phyloP scores from a whole-genome alignment of 2,888 invertebrate species.

The Drosophila dives region DNA sequence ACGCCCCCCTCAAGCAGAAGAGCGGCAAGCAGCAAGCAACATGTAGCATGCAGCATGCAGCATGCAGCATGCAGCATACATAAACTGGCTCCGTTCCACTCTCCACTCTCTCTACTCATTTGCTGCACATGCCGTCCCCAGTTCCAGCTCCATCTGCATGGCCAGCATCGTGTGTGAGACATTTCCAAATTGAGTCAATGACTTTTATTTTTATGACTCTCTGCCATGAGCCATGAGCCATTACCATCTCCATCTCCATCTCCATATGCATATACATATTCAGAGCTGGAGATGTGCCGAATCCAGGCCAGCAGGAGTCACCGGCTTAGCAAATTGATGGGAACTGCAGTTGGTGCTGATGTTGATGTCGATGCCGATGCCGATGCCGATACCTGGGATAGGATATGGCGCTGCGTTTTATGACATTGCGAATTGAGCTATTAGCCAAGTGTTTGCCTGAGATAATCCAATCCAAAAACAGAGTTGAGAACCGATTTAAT shows the following conservation, averaged over 20 bases:
- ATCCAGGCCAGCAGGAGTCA: constrained; percentile 44
- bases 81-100: constrained; percentile 35
- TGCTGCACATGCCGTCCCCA: constrained; percentile 4
- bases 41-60: constrained; percentile 1
- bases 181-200: constrained; percentile 80
- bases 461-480: constrained; percentile 17
- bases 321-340: constrained; percentile 40
- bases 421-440: constrained; percentile 70
- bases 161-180: constrained; percentile 61
- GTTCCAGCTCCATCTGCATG: constrained; percentile 13
- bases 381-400: neutral
- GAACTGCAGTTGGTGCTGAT: constrained; percentile 18
- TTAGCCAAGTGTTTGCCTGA: constrained; percentile 52
- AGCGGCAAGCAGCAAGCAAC: constrained; percentile 1
- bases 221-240: constrained; percentile 17
- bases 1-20: constrained; percentile 61
- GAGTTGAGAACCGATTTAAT: constrained; percentile 8
- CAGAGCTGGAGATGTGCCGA: constrained; percentile 27
- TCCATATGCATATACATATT: neutral
- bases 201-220: constrained; percentile 74
- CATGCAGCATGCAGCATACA: constrained; percentile 10
- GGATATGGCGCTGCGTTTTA: constrained; percentile 54
- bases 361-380: neutral
- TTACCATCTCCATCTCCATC: constrained; percentile 2
- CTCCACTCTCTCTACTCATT: neutral